Evolutionary conservation across 1,140 invertebrate species (phyloP).

Genomic region (Drosophila micromelanica): DNA sequence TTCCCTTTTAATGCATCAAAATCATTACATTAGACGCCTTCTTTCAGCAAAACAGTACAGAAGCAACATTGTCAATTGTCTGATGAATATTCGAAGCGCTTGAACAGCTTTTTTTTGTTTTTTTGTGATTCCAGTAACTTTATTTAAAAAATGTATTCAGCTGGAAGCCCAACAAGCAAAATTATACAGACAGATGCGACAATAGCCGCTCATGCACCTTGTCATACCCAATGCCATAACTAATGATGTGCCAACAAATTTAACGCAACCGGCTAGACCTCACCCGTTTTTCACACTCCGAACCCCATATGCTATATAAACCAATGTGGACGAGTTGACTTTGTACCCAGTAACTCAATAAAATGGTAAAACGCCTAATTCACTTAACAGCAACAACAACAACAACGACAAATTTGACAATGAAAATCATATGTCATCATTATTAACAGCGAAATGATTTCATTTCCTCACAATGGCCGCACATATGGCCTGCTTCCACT

Average conservation of each 20-base stretch:
- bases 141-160: not conserved
- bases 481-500: constrained; percentile 75
- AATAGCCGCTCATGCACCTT: constrained; percentile 50
- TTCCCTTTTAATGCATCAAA: constrained; percentile 56
- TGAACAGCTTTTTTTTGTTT: not conserved
- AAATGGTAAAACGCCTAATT: constrained; percentile 79
- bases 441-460: constrained; percentile 84
- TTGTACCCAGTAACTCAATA: constrained; percentile 49
- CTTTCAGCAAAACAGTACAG: constrained; percentile 17
- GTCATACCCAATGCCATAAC: constrained; percentile 54
- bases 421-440: constrained; percentile 84
- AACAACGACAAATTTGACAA: constrained; percentile 74
- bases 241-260: constrained; percentile 84
- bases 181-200: constrained; percentile 79
- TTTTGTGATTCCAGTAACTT: not conserved
- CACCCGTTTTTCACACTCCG: not conserved
- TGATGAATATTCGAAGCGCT: constrained; percentile 42
- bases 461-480: constrained; percentile 72
- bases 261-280: constrained; percentile 72
- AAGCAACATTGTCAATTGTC: constrained; percentile 33
- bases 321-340: constrained; percentile 45
- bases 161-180: constrained; percentile 6
- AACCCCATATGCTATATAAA: not conserved
- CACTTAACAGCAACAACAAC: constrained; percentile 64
- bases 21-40: constrained; percentile 26